Conservation (phyloP, 1,140 invertebrate species). For the Drosophila lacteicornis region DNA sequence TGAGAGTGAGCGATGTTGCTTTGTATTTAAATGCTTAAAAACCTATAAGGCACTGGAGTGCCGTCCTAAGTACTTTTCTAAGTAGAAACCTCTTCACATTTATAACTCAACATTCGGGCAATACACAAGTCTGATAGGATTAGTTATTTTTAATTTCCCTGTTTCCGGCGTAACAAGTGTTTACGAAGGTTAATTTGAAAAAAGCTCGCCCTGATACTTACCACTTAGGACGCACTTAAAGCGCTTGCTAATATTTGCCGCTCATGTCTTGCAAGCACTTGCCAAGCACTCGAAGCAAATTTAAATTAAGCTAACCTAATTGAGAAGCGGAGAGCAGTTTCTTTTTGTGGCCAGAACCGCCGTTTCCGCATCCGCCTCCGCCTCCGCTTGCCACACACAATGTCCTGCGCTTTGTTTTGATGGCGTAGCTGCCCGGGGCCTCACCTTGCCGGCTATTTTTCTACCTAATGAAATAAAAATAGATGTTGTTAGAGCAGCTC, state of each 20-base stretch:
- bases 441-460: slow-evolving; percentile 71
- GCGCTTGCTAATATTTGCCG: slow-evolving; percentile 58
- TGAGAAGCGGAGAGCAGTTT: slow-evolving; percentile 49
- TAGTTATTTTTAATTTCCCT: not conserved
- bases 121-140: too few relatives aligned
- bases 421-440: slow-evolving; percentile 23
- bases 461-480: slow-evolving; percentile 82
- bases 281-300: slow-evolving; percentile 67
- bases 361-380: not conserved
- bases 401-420: slow-evolving; percentile 51
- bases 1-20: not conserved
- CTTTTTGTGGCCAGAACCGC: slow-evolving; percentile 26
- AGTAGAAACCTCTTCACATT: not conserved
- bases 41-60: too few relatives aligned
- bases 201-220: slow-evolving; percentile 33
- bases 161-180: slow-evolving; percentile 3
- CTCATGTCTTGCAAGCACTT: slow-evolving; percentile 67
- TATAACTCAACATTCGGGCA: not conserved
- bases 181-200: slow-evolving; percentile 47
- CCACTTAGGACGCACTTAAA: slow-evolving; percentile 45
- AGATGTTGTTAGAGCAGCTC: slow-evolving; percentile 56
- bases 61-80: too few relatives aligned
- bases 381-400: slow-evolving; percentile 1
- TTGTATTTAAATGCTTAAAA: too few relatives aligned
- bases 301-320: slow-evolving; percentile 80